phyloP scores from a whole-genome alignment of 2,888 invertebrate genomes.

The Lasius platythorax region DNA sequence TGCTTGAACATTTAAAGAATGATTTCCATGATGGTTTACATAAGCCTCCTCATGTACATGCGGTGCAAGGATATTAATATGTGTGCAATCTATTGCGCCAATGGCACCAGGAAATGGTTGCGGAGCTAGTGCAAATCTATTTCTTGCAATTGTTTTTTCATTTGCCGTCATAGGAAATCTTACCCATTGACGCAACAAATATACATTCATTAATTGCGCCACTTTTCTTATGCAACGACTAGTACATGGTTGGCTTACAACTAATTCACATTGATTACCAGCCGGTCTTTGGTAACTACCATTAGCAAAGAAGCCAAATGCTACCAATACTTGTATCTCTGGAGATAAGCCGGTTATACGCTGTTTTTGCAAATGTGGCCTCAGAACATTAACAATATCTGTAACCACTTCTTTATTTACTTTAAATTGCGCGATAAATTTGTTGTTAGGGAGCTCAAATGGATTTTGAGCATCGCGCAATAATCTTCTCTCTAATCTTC shows the following conservation, averaged over 20 bases:
- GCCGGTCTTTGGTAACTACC: background rate
- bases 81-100: background rate
- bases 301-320: background rate
- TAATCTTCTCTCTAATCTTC: background rate
- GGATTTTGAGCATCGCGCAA: background rate
- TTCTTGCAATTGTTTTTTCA: background rate
- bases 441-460: background rate
- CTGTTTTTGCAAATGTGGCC: background rate
- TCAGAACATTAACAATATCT: background rate
- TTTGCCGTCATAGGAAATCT: background rate
- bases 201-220: background rate
- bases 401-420: too few relatives aligned
- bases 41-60: background rate
- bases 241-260: background rate
- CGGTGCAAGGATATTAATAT: background rate
- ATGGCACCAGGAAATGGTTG: background rate
- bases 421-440: too few relatives aligned
- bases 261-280: conserved; percentile 7
- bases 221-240: background rate
- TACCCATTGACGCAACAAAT: background rate
- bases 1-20: conserved; percentile 4
- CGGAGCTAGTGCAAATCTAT: background rate
- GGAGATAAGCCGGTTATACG: background rate
- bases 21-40: background rate
- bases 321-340: background rate